These are phyloP conservation scores for Euzophera pinguis DNA, from an alignment of 2,888 invertebrate species.

Conservation along the genomic window DNA sequence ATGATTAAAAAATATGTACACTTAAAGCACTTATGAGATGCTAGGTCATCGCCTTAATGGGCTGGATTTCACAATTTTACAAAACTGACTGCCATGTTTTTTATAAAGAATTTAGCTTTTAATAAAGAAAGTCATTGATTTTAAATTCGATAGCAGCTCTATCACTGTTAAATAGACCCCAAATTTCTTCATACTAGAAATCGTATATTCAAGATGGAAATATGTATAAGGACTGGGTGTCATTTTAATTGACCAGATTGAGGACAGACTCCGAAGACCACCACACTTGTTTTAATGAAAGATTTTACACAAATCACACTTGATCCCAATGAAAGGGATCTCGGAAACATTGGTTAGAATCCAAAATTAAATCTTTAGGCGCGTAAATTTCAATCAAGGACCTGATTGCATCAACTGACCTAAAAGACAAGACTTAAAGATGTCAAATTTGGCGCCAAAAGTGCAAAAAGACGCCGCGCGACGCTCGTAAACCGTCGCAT, in stretches of 20 bases:
- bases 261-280: not conserved
- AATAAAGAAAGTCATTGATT: too few relatives aligned
- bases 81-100: too few relatives aligned
- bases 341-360: not conserved
- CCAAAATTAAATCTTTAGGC: not conserved
- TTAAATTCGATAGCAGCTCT: too few relatives aligned
- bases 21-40: too few relatives aligned
- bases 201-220: too few relatives aligned
- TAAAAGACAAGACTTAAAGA: slow-evolving; percentile 37
- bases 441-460: slow-evolving; percentile 78
- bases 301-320: slow-evolving; percentile 14
- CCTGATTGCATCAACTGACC: not conserved
- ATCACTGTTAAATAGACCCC: too few relatives aligned
- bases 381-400: slow-evolving; percentile 6
- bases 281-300: slow-evolving; percentile 2
- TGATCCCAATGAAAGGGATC: slow-evolving; percentile 5
- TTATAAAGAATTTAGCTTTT: too few relatives aligned
- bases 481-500: slow-evolving; percentile 74
- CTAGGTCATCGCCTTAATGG: too few relatives aligned
- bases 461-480: slow-evolving; percentile 69
- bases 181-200: too few relatives aligned
- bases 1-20: too few relatives aligned
- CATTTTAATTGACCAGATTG: not conserved
- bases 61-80: too few relatives aligned
- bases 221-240: not conserved